These are phyloP conservation scores for Polia nebulosa DNA, from an alignment of 2,888 invertebrate species.

Conservation along the genomic window DNA sequence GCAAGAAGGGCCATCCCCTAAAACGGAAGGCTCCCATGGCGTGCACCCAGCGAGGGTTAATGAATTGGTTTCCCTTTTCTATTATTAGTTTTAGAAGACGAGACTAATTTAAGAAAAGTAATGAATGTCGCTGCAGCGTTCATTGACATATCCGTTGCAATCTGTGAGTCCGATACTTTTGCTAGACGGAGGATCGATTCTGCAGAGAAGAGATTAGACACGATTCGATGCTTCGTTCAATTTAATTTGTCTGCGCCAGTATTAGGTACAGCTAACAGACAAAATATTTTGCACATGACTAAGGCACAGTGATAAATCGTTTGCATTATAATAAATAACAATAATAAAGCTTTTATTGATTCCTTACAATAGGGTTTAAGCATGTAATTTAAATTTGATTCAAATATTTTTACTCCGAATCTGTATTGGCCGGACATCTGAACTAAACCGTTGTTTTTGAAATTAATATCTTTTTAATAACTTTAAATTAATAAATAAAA, in stretches of 20 bases:
- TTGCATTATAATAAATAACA: too few species aligned
- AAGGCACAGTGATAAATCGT: conserved; percentile 35
- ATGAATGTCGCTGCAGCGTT: conserved; percentile 55
- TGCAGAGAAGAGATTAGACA: conserved; percentile 38
- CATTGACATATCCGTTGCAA: conserved; percentile 61
- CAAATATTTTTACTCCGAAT: too few species aligned
- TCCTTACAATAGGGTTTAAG: too few species aligned
- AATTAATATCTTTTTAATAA: too few species aligned
- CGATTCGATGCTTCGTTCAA: conserved; percentile 20
- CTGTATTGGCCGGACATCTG: too few species aligned
- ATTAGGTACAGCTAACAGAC: conserved; percentile 25
- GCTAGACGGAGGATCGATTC: conserved; percentile 31
- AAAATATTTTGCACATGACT: conserved; percentile 47
- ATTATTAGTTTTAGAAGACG: conserved; percentile 69
- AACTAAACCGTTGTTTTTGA: too few species aligned
- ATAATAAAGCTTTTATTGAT: too few species aligned
- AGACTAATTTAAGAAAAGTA: conserved; percentile 61
- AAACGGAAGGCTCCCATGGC: conserved; percentile 51
- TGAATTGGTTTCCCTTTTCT: conserved; percentile 72
- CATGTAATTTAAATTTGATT: too few species aligned
- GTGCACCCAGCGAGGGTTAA: conserved; percentile 65
- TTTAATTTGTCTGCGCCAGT: conserved; percentile 41
- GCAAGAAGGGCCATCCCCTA: conserved; percentile 24
- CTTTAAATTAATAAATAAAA: too few species aligned
- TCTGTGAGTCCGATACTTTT: conserved; percentile 45